Evolutionary conservation across 2,113 vertebrate genomes (phyloP).

Genomic region (Corythornis vintsioides): DNA sequence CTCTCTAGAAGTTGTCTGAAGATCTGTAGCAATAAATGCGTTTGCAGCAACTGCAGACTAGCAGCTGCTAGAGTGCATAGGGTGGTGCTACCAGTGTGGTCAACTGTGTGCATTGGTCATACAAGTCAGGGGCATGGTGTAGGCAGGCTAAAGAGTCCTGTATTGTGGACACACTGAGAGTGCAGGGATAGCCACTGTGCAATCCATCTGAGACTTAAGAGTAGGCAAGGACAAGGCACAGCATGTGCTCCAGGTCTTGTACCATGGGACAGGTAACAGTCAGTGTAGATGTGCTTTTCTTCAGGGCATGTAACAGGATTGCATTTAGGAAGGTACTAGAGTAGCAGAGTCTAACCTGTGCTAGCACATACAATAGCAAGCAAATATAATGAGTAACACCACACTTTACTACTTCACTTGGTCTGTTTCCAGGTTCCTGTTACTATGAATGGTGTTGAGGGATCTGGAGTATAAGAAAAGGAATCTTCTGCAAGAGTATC

Average conservation of each 20-base stretch:
- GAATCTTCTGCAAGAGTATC: neutral
- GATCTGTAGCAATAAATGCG: neutral
- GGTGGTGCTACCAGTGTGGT: neutral
- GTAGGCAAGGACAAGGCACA: neutral
- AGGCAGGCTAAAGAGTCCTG: neutral
- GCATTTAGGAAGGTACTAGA: neutral
- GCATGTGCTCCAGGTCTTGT: neutral
- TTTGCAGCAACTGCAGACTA: neutral
- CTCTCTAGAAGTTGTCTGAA: fast-evolving
- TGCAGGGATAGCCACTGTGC: neutral
- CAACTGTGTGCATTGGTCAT: neutral
- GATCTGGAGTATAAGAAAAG: neutral
- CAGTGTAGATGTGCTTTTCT: neutral
- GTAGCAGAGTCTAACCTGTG: neutral
- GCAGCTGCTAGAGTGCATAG: neutral
- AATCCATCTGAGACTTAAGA: neutral
- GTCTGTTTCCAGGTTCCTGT: neutral
- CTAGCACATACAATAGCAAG: neutral
- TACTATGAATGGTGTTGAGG: neutral
- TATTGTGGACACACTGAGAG: neutral
- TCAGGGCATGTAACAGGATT: neutral
- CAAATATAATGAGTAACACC: neutral
- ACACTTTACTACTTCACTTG: neutral
- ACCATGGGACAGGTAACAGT: neutral
- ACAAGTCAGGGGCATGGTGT: neutral